Conservation (phyloP, 2,888 invertebrate genomes). For the Allolobophora icterica region DNA sequence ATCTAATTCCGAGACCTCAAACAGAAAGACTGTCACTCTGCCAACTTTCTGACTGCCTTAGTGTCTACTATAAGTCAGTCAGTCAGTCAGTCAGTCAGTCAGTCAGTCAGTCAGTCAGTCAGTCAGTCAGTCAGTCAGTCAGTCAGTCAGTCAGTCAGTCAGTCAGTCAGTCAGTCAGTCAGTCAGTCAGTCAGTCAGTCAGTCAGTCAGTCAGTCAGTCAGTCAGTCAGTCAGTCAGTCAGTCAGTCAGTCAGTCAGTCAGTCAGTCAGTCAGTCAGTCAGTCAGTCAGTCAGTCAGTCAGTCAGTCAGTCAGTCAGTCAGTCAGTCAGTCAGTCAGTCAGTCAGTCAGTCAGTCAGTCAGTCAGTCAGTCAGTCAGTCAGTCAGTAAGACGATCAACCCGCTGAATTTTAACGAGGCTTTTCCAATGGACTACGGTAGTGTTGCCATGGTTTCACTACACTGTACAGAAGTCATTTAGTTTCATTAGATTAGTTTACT, state of each 20-base stretch:
- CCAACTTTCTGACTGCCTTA: too few relatives aligned
- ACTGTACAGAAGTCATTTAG: not conserved
- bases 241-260: not conserved
- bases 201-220: not conserved
- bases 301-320: not conserved
- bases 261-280: not conserved
- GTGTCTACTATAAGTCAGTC: too few relatives aligned
- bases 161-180: too few relatives aligned
- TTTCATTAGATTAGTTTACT: not conserved
- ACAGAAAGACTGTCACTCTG: too few relatives aligned
- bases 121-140: not conserved
- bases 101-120: too few relatives aligned
- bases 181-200: too few relatives aligned
- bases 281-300: not conserved
- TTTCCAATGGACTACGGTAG: not conserved
- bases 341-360: too few relatives aligned
- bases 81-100: not conserved
- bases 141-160: too few relatives aligned
- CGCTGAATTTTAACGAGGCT: not conserved
- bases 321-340: not conserved
- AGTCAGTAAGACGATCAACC: too few relatives aligned
- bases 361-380: too few relatives aligned
- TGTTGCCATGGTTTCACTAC: not conserved
- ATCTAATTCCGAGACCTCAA: too few relatives aligned
- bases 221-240: too few relatives aligned